phyloP scores from a whole-genome alignment of 2,888 invertebrate genomes.

The Euspilapteryx auroguttella region DNA sequence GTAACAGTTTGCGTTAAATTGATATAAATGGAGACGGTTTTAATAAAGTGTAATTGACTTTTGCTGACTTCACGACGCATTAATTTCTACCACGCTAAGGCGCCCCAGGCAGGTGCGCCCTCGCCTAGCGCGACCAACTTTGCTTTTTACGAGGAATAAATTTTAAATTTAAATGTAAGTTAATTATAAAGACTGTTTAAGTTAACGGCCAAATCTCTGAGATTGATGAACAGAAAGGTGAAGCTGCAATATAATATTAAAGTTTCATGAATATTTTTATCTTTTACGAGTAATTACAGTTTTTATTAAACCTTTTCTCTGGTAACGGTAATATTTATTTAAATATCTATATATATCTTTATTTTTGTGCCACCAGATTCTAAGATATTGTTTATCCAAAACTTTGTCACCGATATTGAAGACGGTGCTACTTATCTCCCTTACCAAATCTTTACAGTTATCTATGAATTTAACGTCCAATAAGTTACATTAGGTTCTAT shows the following conservation, averaged over 20 bases:
- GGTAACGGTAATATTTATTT: too few species aligned
- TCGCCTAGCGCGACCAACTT: constrained; percentile 47
- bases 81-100: constrained; percentile 57
- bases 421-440: too few species aligned
- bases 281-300: too few species aligned
- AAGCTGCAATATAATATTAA: constrained; percentile 2
- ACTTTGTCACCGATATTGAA: too few species aligned
- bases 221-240: constrained; percentile 19
- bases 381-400: too few species aligned
- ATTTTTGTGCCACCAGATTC: too few species aligned
- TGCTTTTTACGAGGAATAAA: constrained; percentile 46
- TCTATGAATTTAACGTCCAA: too few species aligned
- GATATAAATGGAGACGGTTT: constrained; percentile 62
- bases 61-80: constrained; percentile 58
- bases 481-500: too few species aligned
- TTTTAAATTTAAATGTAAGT: constrained; percentile 52
- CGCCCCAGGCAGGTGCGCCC: constrained; percentile 50
- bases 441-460: too few species aligned
- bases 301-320: too few species aligned
- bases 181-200: constrained; percentile 50
- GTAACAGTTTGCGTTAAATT: constrained; percentile 62
- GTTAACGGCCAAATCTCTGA: constrained; percentile 16
- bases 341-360: too few species aligned
- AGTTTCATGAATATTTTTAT: constrained; percentile 12
- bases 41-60: constrained; percentile 63